Conservation (phyloP, 2,797 vertebrate species). For the Pangasius larnaudii region DNA sequence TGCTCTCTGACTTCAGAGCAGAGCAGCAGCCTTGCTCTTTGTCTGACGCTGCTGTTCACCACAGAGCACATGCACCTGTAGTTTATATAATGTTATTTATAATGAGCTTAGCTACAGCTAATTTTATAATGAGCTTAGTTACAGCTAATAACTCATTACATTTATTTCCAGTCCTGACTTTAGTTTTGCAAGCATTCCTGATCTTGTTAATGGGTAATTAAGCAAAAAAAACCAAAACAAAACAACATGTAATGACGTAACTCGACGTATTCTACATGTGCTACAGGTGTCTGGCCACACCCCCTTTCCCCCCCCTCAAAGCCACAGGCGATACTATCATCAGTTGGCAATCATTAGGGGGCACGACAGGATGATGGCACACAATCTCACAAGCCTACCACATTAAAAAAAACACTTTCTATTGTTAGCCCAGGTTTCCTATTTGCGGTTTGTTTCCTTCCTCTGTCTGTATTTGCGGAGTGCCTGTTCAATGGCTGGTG, state of each 20-base stretch:
- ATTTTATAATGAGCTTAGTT: neutral
- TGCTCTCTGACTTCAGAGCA: neutral
- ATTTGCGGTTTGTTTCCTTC: conserved; percentile 50
- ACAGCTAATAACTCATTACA: neutral
- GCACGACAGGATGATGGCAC: no score
- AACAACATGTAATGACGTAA: neutral
- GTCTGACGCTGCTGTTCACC: neutral
- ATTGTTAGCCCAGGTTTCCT: conserved; percentile 46
- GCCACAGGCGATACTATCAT: neutral
- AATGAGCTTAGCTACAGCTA: neutral
- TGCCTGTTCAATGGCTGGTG: conserved; percentile 34
- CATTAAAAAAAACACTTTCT: conserved; percentile 22
- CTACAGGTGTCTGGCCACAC: neutral
- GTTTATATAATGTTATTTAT: neutral
- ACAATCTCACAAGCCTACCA: neutral
- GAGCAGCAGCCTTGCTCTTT: neutral
- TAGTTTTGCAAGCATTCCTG: neutral
- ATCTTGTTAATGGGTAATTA: neutral
- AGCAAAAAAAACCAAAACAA: neutral
- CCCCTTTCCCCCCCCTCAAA: neutral
- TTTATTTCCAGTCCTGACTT: neutral
- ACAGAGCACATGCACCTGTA: neutral
- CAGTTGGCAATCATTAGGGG: neutral
- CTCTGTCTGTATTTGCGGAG: conserved; percentile 39
- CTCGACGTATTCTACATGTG: neutral